phyloP scores from a whole-genome alignment of 2,888 invertebrate species.

The Drosophila peninsularis region DNA sequence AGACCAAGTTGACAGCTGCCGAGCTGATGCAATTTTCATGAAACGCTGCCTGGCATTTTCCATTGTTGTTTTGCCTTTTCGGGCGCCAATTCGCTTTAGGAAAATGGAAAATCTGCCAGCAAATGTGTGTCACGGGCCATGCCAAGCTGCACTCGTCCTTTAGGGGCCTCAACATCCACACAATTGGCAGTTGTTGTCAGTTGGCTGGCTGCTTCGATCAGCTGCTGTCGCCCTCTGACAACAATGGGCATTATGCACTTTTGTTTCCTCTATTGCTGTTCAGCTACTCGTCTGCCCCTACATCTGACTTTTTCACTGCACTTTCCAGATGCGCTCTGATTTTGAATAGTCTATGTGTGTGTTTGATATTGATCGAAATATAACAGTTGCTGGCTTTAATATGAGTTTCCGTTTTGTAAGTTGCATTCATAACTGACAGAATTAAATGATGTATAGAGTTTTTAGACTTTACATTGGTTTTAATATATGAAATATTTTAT shows the following conservation, averaged over 20 bases:
- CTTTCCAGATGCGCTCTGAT: slow-evolving; percentile 15
- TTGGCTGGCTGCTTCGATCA: slow-evolving; percentile 56
- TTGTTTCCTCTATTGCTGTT: slow-evolving; percentile 26
- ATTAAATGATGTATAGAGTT: no score
- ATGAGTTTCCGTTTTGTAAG: not conserved
- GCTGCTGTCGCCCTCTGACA: slow-evolving; percentile 61
- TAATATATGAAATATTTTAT: no score
- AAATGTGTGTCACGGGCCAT: slow-evolving; percentile 77
- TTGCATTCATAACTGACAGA: not conserved
- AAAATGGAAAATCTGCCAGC: slow-evolving; percentile 19
- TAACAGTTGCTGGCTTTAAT: slow-evolving; percentile 14
- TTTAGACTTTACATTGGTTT: no score
- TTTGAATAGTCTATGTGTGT: slow-evolving; percentile 14
- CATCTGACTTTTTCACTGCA: slow-evolving; percentile 40
- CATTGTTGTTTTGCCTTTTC: slow-evolving; percentile 44
- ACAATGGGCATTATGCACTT: slow-evolving; percentile 49
- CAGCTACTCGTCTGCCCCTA: slow-evolving; percentile 10
- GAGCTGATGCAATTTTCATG: slow-evolving; percentile 69
- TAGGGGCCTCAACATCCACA: slow-evolving; percentile 37
- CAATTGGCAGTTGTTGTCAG: slow-evolving; percentile 36
- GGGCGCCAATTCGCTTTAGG: slow-evolving; percentile 65
- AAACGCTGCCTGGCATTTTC: slow-evolving; percentile 12
- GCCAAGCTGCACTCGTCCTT: slow-evolving; percentile 7
- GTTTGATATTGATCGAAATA: slow-evolving; percentile 28
- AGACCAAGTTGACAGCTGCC: slow-evolving; percentile 61